Evolutionary conservation across 2,797 vertebrate species (phyloP), one percentile per base, ranked within the genome.

Genomic region (Iguana delicatissima): DNA sequence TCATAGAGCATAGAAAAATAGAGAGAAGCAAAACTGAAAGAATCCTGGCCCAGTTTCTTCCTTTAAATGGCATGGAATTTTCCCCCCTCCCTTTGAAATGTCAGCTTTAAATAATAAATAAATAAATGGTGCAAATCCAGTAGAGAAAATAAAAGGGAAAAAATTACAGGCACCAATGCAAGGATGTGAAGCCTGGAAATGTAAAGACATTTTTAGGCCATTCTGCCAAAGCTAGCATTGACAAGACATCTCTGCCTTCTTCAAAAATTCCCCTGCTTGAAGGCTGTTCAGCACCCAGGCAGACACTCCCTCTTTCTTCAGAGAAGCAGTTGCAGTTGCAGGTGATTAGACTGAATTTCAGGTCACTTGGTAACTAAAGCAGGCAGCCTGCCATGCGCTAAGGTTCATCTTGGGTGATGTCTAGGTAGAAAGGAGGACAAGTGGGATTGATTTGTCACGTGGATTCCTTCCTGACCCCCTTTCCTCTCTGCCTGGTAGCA

Each of bases 351-450:
- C 93, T 93, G 84, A 82, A 93, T 96, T 96, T 95, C 95, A 95
- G 95, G 93, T 95, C 94, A 96, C 94, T 96, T 94, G 93, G 95
- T 95, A 96, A 96, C 77, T 93, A 64, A 94, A 94, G 87, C 92
- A 95, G 92, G 92, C 93, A 93, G 94, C n/a, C 13, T 22, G 72
- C 0, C 3, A 57, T 1, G 81, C 1, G 87, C n/a, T 83, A 87
- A 89, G 79, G 93, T 94, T 95, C 95, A 93, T 91, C 91, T 87
- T 92, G 91, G 93, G 91, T 95, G 92, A 93, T 92, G 82, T 0
- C 10, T 1, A 87, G 35, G 73, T 76, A 22, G 18, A 42, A 38
- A 35, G 73, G 73, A 22, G 16, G 73, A 9, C 20, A 42, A 42
- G 18, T 80, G 91, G 72, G 12, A 50, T 35, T 67, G 46, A 50